These are phyloP conservation scores for Pholis gunnellus DNA, from an alignment of 2,113 vertebrate genomes.

Conservation along the genomic window DNA sequence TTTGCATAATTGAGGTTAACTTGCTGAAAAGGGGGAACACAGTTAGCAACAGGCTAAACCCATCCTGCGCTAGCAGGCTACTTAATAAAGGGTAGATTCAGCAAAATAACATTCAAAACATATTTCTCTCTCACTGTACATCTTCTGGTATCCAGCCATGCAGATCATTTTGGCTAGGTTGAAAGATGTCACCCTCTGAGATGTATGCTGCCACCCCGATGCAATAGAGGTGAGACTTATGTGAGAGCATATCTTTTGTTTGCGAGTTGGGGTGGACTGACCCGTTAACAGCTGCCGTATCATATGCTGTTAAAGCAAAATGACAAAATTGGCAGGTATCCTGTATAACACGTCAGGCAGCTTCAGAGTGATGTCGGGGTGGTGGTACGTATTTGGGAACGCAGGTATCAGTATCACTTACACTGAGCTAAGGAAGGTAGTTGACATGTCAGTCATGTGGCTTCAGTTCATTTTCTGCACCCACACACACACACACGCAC, in stretches of 20 bases:
- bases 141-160: neutral
- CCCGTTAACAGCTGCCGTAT: conserved; percentile 26
- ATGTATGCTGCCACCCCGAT: neutral
- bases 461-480: conserved; percentile 36
- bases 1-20: conserved; percentile 22
- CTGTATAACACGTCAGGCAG: conserved; percentile 30
- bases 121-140: neutral
- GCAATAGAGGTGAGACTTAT: neutral
- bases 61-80: neutral
- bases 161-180: neutral
- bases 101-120: neutral
- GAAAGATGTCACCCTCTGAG: neutral
- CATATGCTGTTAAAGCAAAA: conserved; percentile 13
- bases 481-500: conserved; percentile 21
- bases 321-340: conserved; percentile 49
- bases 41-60: neutral
- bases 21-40: neutral
- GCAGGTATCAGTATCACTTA: conserved; percentile 56
- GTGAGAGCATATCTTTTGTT: conserved; percentile 16
- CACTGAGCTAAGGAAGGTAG: conserved; percentile 23
- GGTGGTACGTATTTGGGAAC: conserved; percentile 48
- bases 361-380: conserved; percentile 43
- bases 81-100: neutral
- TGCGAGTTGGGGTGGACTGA: neutral
- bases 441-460: conserved; percentile 13